phyloP scores from a whole-genome alignment of 2,797 vertebrate species.

The Leucoraja ocellata region DNA sequence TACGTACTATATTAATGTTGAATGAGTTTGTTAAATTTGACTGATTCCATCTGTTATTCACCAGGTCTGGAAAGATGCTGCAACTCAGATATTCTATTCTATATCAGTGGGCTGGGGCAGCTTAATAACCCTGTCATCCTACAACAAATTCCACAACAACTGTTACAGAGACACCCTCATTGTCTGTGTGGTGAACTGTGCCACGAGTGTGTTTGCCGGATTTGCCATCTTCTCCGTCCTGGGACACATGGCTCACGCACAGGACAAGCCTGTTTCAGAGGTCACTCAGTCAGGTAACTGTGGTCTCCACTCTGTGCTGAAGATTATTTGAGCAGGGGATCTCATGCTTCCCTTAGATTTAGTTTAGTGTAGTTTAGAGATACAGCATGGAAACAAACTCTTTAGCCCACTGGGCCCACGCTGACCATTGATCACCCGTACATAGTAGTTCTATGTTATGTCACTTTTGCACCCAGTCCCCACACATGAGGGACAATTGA shows the following conservation, averaged over 20 bases:
- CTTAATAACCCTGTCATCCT: constrained; percentile 82
- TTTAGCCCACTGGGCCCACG: no score
- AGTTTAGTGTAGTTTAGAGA: no score
- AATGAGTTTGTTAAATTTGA: background rate
- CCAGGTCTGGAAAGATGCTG: constrained; percentile 75
- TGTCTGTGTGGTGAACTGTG: constrained; percentile 75
- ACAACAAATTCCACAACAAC: constrained; percentile 92
- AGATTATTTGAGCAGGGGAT: no score
- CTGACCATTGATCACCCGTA: no score
- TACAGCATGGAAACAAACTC: no score
- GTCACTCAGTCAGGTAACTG: constrained; percentile 56
- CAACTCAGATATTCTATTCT: constrained; percentile 88
- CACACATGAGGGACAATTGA: no score
- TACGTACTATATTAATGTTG: no score
- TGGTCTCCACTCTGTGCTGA: constrained; percentile 42
- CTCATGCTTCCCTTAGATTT: no score
- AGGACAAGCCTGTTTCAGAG: constrained; percentile 62
- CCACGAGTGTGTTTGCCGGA: constrained; percentile 82
- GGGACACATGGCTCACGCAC: constrained; percentile 84
- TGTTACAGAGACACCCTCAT: constrained; percentile 76
- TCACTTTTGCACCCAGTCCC: no score
- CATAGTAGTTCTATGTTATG: no score
- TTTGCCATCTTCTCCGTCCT: constrained; percentile 92
- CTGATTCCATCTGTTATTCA: constrained; percentile 59
- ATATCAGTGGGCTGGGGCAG: constrained; percentile 83